These are phyloP conservation scores for Cepaea hortensis DNA, from an alignment of 2,888 invertebrate genomes.

Conservation along the genomic window DNA sequence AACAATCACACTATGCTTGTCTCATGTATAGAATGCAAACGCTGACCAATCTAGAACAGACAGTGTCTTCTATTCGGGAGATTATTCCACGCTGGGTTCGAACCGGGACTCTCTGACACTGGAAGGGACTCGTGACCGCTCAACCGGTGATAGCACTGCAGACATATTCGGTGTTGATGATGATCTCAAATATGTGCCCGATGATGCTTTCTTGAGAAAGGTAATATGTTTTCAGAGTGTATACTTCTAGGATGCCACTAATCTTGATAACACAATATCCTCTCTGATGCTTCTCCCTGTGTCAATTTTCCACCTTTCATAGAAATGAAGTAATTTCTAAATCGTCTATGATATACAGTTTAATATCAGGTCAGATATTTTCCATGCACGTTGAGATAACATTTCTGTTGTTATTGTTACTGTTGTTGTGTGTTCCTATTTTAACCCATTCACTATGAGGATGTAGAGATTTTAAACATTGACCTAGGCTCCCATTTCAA, in stretches of 20 bases:
- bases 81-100: conserved; percentile 62
- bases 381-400: too few species aligned
- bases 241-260: neutral
- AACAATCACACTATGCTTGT: neutral
- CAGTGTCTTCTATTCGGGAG: conserved; percentile 61
- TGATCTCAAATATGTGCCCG: conserved; percentile 61
- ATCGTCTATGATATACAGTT: too few species aligned
- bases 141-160: conserved; percentile 64
- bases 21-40: conserved; percentile 29
- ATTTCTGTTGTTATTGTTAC: too few species aligned
- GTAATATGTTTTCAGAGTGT: conserved; percentile 54
- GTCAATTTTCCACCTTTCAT: too few species aligned
- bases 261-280: neutral
- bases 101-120: conserved; percentile 55
- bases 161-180: conserved; percentile 68
- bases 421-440: too few species aligned
- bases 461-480: too few species aligned
- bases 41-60: conserved; percentile 57
- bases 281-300: too few species aligned
- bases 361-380: too few species aligned
- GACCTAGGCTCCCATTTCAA: too few species aligned
- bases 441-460: too few species aligned
- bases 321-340: too few species aligned
- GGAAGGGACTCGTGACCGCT: conserved; percentile 54
- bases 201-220: conserved; percentile 66